Base-by-base conservation (phyloP, 2,113 vertebrate genomes). In the Sturnus vulgaris region DNA sequence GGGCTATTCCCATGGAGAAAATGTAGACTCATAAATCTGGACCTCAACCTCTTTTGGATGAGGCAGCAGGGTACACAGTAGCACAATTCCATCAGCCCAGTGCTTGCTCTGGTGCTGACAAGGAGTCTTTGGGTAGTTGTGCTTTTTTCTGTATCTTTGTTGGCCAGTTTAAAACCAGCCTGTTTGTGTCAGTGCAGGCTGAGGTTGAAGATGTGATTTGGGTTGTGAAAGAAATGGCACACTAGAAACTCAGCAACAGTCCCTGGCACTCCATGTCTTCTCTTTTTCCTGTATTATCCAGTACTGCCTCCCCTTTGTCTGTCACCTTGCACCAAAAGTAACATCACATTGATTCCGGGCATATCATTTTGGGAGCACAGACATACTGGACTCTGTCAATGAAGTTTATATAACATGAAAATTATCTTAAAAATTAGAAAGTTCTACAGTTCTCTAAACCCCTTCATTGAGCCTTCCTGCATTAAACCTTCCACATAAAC, bases 1-100 rank as follows among this genome's bases (percentile, higher is more conserved):
- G 10, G 40, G 31, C 28, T 93, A 8, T 64, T 70, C 69, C 65
- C 57, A 53, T 33, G 49, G 24, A 55, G 52, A 47, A 87, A 69
- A 49, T 0, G 0, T 9, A 53, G 50, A 20, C 14, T 46, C 2
- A 10, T 18, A 47, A 35, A 65, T 9, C 24, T 72, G 28, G 49
- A 65, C 33, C 14, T 21, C 20, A 50, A 52, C 33, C 20, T 20
- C 30, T 56, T 76, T 24, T 30, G 78, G 56, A 17, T 76, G 71
- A 77, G 35, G 42, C 33, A 75, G 15, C 46, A 64, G 9, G 16
- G 19, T 69, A 50, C 27, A 40, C 2, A 2, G 14, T 4, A 28
- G 44, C 33, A 46, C 20, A 47, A 10, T 28, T 64, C 61, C 53
- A 60, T 42, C 42, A 39, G 14, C 21, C 46, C 3, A 3, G 12